Conservation (phyloP, 2,888 invertebrate genomes). For the Serrognathus titanus region DNA sequence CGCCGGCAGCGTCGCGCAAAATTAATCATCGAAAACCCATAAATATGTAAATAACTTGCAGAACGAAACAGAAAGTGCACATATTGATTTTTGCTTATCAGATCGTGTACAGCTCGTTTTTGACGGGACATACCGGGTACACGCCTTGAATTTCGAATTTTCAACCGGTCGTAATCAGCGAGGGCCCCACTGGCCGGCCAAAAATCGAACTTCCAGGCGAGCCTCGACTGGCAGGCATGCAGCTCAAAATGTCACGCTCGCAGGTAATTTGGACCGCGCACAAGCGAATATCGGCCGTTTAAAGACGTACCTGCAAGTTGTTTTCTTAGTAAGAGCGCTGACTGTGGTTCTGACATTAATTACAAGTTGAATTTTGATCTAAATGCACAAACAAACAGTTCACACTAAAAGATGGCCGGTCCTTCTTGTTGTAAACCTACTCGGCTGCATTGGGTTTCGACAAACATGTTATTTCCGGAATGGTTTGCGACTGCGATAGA, state of each 20-base stretch:
- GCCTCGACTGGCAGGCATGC: slow-evolving; percentile 8
- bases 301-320: slow-evolving; percentile 85
- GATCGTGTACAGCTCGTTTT: background rate
- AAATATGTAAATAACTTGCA: slow-evolving; percentile 5
- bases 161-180: background rate
- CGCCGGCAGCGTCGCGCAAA: background rate
- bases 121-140: background rate
- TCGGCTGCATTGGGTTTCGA: slow-evolving; percentile 40
- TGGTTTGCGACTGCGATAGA: slow-evolving; percentile 33
- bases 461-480: slow-evolving; percentile 50
- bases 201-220: background rate
- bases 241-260: slow-evolving; percentile 5
- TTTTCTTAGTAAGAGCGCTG: slow-evolving; percentile 91
- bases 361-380: slow-evolving; percentile 75
- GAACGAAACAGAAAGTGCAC: slow-evolving; percentile 10
- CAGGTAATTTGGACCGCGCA: background rate
- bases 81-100: slow-evolving; percentile 17
- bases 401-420: slow-evolving; percentile 70
- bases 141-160: background rate
- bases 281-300: slow-evolving; percentile 18
- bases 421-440: slow-evolving; percentile 36
- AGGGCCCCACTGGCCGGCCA: background rate
- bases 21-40: background rate
- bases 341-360: slow-evolving; percentile 95
- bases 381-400: slow-evolving; percentile 70